These are phyloP conservation scores for Harlomillsia oculata DNA, from an alignment of 1,140 invertebrate species.

Conservation along the genomic window DNA sequence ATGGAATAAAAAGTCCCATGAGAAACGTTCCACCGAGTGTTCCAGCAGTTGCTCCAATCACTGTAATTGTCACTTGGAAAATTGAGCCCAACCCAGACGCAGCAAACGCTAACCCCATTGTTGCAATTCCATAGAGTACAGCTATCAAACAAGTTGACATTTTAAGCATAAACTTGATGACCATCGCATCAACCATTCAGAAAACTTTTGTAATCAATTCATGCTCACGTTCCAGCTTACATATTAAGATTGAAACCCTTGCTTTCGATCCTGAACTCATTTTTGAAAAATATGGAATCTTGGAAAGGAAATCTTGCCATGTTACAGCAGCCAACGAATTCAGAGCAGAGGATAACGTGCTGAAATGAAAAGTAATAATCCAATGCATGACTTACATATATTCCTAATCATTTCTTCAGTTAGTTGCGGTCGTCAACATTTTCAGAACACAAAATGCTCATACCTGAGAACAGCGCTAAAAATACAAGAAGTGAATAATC, in stretches of 20 bases:
- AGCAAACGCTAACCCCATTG: slow-evolving; percentile 33
- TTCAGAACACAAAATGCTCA: too few relatives aligned
- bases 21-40: slow-evolving; percentile 27
- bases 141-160: too few relatives aligned
- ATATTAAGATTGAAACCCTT: slow-evolving; percentile 10
- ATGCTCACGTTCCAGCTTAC: slow-evolving; percentile 36
- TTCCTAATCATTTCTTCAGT: too few relatives aligned
- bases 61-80: slow-evolving; percentile 26
- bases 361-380: slow-evolving; percentile 27
- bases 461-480: slow-evolving; percentile 33
- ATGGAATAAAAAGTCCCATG: slow-evolving; percentile 22
- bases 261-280: slow-evolving; percentile 37
- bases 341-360: slow-evolving; percentile 43
- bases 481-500: slow-evolving; percentile 31
- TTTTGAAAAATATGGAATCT: slow-evolving; percentile 32
- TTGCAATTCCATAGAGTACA: slow-evolving; percentile 12
- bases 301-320: slow-evolving; percentile 42
- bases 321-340: slow-evolving; percentile 44
- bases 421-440: too few relatives aligned
- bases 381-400: too few relatives aligned
- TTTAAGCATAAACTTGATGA: too few relatives aligned
- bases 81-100: slow-evolving; percentile 20
- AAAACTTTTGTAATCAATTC: slow-evolving; percentile 39
- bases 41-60: slow-evolving; percentile 22
- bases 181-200: slow-evolving; percentile 2